These are phyloP conservation scores for Channa argus DNA, from an alignment of 2,113 vertebrate species.

Conservation along the genomic window DNA sequence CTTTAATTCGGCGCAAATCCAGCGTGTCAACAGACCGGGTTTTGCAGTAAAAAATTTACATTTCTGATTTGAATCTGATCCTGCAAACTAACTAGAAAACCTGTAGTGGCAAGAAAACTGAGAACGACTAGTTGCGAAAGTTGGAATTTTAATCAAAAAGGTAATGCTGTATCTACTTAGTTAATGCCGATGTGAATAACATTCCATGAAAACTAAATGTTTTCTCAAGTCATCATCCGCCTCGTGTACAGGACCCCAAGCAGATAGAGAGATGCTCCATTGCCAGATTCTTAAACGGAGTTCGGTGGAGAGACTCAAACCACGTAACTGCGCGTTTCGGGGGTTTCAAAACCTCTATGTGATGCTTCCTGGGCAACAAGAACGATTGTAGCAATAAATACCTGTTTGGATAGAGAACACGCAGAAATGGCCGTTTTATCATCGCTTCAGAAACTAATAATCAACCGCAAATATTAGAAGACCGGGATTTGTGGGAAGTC, in stretches of 20 bases:
- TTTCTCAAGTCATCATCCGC: rapidly evolving
- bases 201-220: rapidly evolving
- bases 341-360: conserved; percentile 6
- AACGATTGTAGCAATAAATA: background rate
- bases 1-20: conserved; percentile 6
- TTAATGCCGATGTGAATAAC: background rate
- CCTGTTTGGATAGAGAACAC: rapidly evolving
- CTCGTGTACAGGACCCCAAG: rapidly evolving
- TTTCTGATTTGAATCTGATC: background rate
- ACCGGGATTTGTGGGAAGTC: conserved; percentile 10
- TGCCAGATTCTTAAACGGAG: background rate
- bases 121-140: conserved; percentile 29
- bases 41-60: background rate
- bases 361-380: conserved; percentile 3
- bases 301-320: background rate
- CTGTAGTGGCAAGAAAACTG: background rate
- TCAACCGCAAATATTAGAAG: background rate
- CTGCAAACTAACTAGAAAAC: too few species aligned
- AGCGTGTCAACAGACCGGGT: rapidly evolving
- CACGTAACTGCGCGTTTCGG: conserved; percentile 29
- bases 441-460: background rate
- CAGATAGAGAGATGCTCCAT: background rate
- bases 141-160: conserved; percentile 5
- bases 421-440: background rate
- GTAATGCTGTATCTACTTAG: rapidly evolving